Base-by-base conservation (phyloP, 2,888 invertebrate genomes). In the Isoperla grammatica region DNA sequence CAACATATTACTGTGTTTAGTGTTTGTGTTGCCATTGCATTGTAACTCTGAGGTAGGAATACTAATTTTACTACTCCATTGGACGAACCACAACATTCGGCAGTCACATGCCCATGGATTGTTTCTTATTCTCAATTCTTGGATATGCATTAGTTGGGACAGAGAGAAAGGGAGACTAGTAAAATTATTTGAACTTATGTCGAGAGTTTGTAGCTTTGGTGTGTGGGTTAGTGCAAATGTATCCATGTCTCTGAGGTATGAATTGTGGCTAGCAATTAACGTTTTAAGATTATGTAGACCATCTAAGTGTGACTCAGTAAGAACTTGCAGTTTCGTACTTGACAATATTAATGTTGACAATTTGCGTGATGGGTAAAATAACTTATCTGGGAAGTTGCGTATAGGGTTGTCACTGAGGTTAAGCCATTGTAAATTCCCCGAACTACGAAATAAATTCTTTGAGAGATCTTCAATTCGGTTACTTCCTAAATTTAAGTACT, bases 61-160 rank as follows among this genome's bases (percentile, higher is more conserved):
- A 6, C 69, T 66, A 0, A 75, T 76, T 45, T 78, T 74, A 64
- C 75, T 76, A 53, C 78, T 75, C 85, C 85, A 86, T 12, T 78
- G 71, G 1, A 78, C 73, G 66, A 90, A 83, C 91, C 91, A 91
- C 65, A 82, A 83, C 82, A 90, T 87, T 53, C 88, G 82, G 70
- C 94, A 94, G 73, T 92, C 90, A 76, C 94, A 94, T 15, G 85
- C 83, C 86, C 90, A 91, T 23, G 85, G 86, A 72, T 94, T 94
- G 59, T 83, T 82, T 37, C 81, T 78, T 65, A 93, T 81, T 65
- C 83, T 81, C 23, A 93, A 73, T 63, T 81, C 80, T 66, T 79
- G 76, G 57, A 93, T 74, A 50, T 79, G 74, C 6, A 80, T 77
- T 58, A 92, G 75, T 67, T 82, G 79, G 56, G 81, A 80, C 56